Conservation (phyloP, 2,797 vertebrate species). For the Buceros bicornis region DNA sequence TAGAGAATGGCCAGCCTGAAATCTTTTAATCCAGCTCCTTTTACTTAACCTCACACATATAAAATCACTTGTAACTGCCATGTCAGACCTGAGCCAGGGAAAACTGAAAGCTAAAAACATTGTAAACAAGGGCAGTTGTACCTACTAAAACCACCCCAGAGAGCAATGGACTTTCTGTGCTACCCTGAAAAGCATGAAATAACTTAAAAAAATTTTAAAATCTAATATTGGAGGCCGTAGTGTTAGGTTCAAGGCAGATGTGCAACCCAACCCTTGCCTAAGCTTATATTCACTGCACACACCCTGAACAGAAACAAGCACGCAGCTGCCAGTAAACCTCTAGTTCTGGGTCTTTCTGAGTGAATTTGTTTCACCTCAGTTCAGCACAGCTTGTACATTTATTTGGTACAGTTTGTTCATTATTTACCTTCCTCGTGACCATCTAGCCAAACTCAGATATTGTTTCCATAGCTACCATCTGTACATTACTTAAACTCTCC, state of each 20-base stretch:
- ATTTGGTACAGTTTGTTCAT: background rate
- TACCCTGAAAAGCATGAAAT: background rate
- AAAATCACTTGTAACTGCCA: background rate
- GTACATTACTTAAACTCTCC: background rate
- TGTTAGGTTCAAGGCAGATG: constrained; percentile 25
- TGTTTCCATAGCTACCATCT: constrained; percentile 47
- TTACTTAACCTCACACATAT: background rate
- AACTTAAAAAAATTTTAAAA: background rate
- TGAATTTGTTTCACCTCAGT: constrained; percentile 8
- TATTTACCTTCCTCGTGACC: constrained; percentile 23
- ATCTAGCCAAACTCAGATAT: constrained; percentile 23
- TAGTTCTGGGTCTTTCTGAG: background rate
- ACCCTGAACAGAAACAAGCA: background rate
- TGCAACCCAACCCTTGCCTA: background rate
- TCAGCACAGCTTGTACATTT: constrained; percentile 23
- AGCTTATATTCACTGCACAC: background rate
- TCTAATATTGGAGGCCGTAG: background rate
- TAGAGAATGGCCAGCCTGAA: background rate
- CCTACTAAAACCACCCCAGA: background rate
- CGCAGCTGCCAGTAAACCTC: background rate
- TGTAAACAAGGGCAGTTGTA: background rate
- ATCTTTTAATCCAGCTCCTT: background rate
- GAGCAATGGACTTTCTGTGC: background rate
- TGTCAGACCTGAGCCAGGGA: background rate
- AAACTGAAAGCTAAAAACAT: background rate